Evolutionary conservation across 2,113 vertebrate genomes (phyloP).

Genomic region (Xiphophorus maculatus): DNA sequence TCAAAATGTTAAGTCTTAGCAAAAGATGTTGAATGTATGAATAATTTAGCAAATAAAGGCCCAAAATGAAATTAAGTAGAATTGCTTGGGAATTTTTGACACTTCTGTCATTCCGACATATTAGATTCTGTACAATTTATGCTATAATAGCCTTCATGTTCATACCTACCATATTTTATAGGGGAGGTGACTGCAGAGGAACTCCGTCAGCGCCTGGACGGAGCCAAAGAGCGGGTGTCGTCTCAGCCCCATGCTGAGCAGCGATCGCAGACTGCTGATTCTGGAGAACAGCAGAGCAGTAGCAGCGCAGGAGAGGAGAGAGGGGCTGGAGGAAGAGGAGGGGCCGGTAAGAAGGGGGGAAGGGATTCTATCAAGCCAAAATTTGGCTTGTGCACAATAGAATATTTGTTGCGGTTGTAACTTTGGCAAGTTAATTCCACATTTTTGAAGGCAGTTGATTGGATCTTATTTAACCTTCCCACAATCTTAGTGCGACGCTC

Average conservation of each 20-base stretch:
- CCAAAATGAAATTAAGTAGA: background rate
- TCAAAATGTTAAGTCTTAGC: background rate
- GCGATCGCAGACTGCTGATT: conserved; percentile 72
- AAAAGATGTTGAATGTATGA: background rate
- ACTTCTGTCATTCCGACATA: background rate
- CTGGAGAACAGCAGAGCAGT: conserved; percentile 76
- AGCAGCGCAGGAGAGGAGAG: conserved; percentile 67
- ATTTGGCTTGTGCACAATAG: background rate
- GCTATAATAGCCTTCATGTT: background rate
- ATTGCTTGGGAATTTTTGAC: background rate
- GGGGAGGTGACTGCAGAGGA: conserved; percentile 96
- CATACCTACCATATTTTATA: conserved; percentile 51
- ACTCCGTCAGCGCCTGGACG: conserved; percentile 88
- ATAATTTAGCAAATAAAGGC: background rate
- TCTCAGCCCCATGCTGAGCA: conserved; percentile 80
- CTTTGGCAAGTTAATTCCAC: background rate
- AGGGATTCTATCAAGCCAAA: background rate
- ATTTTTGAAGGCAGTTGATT: background rate
- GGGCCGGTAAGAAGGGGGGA: conserved; percentile 44
- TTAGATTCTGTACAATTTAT: background rate
- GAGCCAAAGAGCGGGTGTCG: conserved; percentile 87
- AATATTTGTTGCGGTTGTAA: background rate
- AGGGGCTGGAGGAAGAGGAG: conserved; percentile 56
- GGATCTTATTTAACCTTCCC: background rate
- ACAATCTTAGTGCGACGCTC: too few species aligned